Evolutionary conservation across 1,140 invertebrate species (phyloP), one percentile per base, ranked within the genome.

Genomic region (Triops longicaudatus): DNA sequence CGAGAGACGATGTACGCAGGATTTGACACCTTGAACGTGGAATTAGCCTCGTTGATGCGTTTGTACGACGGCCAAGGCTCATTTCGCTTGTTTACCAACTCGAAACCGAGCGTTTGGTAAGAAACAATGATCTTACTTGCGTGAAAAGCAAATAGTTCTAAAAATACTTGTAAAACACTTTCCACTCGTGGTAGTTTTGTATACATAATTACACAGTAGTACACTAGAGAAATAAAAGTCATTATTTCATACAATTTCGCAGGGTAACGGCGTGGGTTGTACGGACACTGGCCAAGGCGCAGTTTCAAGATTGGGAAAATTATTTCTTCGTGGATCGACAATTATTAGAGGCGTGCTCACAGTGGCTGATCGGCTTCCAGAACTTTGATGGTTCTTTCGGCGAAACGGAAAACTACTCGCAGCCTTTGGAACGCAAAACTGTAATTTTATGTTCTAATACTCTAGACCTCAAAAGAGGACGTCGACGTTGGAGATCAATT

Each of bases 231-330:
- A n/a, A n/a, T n/a, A n/a, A n/a, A n/a, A n/a, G 50, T 12, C 11
- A 71, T 79, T 73, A 10, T 41, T 1, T 22, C 22, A 71, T 1
- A 78, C 79, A 41, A 63, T 79, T 77, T 78, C 79, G 72, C 76
- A 87, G 86, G 86, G 79, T 87, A 72, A 86, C 86, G 27, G 84
- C 87, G 10, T 87, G 85, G 82, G 84, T 82, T 17, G 79, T 85
- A 1, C 81, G 85, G 72, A 81, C 85, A 11, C 83, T 87, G 37
- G 82, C 83, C 26, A 80, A 85, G 63, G 84, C 84, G 1, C 81
- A 83, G 42, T 88, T 86, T 79, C 85, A 86, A 78, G 87, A 88
- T 79, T 88, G 87, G 87, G 87, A 88, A 80, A 85, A 86, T 79
- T 76, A 83, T 26, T 83, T 86, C 74, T 87, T 83, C 73, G 82